Evolutionary conservation across 2,888 invertebrate species (phyloP).

Genomic region (Kuschelorhynchus macadamiae): DNA sequence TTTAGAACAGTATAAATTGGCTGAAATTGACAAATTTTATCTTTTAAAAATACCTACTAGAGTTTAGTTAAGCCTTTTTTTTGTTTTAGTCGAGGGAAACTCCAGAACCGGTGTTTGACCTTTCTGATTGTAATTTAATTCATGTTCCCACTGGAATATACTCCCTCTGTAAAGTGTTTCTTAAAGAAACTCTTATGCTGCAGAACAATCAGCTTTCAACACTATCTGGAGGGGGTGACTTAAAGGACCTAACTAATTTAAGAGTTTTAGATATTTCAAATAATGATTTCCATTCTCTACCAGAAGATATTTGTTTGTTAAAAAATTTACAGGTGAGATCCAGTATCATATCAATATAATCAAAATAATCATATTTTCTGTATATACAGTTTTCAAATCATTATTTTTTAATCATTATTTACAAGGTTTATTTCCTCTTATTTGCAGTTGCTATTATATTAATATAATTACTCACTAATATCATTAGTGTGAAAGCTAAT

Average conservation of each 20-base stretch:
- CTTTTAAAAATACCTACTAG: too few species aligned
- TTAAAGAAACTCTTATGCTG: conserved; percentile 79
- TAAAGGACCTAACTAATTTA: conserved; percentile 79
- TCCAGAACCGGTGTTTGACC: conserved; percentile 85
- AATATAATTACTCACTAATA: too few species aligned
- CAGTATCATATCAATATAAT: not conserved
- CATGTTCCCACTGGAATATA: conserved; percentile 84
- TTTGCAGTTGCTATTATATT: too few species aligned
- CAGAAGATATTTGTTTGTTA: conserved; percentile 77
- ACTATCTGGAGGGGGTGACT: conserved; percentile 79
- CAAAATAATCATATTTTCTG: too few species aligned
- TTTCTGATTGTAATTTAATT: conserved; percentile 83
- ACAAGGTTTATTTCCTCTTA: too few species aligned
- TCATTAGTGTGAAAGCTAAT: too few species aligned
- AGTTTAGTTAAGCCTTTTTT: too few species aligned
- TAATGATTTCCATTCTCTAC: conserved; percentile 77
- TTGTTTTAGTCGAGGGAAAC: conserved; percentile 78
- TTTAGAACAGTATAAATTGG: too few species aligned
- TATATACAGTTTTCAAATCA: too few species aligned
- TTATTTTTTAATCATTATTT: too few species aligned
- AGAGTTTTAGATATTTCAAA: conserved; percentile 77
- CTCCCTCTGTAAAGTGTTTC: conserved; percentile 84
- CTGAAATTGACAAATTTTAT: too few species aligned
- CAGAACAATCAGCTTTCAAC: conserved; percentile 80
- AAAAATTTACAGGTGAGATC: conserved; percentile 76